Percentiles rank a stretch among this genome's conserved stretches.
phyloP scores from a whole-genome alignment of 2,113 vertebrate species.

The Ceyx margarethae region DNA sequence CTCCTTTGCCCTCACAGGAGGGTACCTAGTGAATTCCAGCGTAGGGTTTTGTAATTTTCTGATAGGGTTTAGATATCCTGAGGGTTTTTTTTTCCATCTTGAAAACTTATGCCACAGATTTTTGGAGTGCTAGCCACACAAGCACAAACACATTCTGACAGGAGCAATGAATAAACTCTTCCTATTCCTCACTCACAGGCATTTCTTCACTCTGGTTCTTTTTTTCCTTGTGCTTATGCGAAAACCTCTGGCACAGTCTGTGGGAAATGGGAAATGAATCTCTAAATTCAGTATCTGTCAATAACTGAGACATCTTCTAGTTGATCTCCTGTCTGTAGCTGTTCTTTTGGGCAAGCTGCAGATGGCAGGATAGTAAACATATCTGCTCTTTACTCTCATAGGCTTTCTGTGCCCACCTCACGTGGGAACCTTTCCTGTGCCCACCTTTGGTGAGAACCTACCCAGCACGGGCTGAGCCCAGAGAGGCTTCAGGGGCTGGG shows the following conservation, averaged over 20 bases:
- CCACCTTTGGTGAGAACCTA: not conserved
- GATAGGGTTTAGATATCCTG: not conserved
- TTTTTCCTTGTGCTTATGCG: not conserved
- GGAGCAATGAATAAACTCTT: conserved; percentile 36
- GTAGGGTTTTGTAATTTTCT: not conserved
- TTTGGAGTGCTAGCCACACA: conserved; percentile 4
- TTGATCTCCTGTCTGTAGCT: conserved; percentile 12
- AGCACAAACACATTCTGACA: conserved; percentile 22
- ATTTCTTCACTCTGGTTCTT: not conserved
- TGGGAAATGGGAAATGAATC: conserved; percentile 41
- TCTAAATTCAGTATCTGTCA: conserved; percentile 19
- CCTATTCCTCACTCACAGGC: not conserved
- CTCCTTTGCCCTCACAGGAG: not conserved
- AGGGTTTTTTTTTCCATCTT: not conserved
- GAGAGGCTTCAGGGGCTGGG: accelerated
- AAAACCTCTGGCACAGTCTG: conserved; percentile 31
- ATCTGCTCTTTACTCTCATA: not conserved
- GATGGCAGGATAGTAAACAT: conserved; percentile 6
- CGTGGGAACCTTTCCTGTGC: not conserved
- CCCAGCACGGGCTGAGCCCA: not conserved
- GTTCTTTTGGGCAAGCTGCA: conserved; percentile 32
- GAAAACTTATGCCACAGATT: not conserved
- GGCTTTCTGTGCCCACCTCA: not conserved
- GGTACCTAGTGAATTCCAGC: not conserved
- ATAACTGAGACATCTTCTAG: not conserved